These are phyloP conservation scores for Nipponia nippon DNA, from an alignment of 2,113 vertebrate species.

Conservation along the genomic window DNA sequence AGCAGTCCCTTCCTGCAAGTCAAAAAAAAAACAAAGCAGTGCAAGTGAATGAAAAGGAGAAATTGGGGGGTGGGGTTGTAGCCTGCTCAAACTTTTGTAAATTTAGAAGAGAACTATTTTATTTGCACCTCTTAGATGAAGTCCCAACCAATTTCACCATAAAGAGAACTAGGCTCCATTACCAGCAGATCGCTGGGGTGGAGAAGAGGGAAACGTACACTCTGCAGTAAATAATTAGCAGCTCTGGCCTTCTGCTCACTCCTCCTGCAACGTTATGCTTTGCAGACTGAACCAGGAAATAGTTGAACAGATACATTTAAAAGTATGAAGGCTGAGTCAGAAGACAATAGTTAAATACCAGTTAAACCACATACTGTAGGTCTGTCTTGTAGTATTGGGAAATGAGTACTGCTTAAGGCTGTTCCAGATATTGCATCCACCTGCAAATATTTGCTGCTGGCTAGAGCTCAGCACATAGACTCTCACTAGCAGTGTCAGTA, in stretches of 20 bases:
- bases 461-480: background rate
- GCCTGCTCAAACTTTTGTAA: background rate
- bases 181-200: background rate
- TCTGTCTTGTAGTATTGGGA: background rate
- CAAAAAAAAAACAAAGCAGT: accelerated
- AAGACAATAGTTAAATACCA: constrained; percentile 46
- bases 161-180: background rate
- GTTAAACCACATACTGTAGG: constrained; percentile 18
- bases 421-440: constrained; percentile 32
- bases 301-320: background rate
- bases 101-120: background rate
- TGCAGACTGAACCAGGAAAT: background rate
- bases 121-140: background rate
- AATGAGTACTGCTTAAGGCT: background rate
- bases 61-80: too few relatives aligned
- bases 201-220: background rate
- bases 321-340: constrained; percentile 16
- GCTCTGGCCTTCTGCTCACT: background rate
- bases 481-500: background rate
- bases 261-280: background rate
- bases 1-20: background rate
- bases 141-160: background rate
- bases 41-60: background rate
- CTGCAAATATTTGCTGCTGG: constrained; percentile 29
- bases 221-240: background rate